Conservation (phyloP, 2,888 invertebrate species). For the Arrhopalites spinosus region DNA sequence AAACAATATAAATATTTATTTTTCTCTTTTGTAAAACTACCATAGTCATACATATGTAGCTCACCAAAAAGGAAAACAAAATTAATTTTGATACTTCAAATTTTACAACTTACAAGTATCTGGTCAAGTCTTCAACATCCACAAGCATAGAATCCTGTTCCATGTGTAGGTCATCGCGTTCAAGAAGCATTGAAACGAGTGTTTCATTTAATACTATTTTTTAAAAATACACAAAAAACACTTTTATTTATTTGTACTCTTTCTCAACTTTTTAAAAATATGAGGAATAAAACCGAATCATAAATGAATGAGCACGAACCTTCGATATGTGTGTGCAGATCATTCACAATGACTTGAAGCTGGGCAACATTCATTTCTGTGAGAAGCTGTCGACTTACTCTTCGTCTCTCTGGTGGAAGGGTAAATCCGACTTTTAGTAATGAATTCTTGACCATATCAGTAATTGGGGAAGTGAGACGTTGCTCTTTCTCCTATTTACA, state of each 20-base stretch:
- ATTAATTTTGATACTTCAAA: neutral
- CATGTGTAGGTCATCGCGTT: slow-evolving; percentile 95
- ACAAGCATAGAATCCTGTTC: slow-evolving; percentile 97
- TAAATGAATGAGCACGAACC: slow-evolving; percentile 58
- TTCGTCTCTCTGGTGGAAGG: slow-evolving; percentile 79
- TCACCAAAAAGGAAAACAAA: neutral
- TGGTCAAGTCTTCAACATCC: slow-evolving; percentile 92
- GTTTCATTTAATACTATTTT: slow-evolving; percentile 78
- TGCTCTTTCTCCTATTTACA: slow-evolving; percentile 43
- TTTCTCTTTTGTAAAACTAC: no score
- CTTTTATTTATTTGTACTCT: neutral
- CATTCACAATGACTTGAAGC: slow-evolving; percentile 91
- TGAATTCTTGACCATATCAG: slow-evolving; percentile 81
- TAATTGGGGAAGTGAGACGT: slow-evolving; percentile 67
- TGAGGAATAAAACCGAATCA: neutral
- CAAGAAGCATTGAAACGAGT: slow-evolving; percentile 85
- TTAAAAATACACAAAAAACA: neutral
- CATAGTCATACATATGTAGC: no score
- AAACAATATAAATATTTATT: neutral
- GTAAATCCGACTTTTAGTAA: slow-evolving; percentile 76
- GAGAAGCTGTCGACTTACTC: slow-evolving; percentile 81
- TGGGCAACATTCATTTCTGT: slow-evolving; percentile 94
- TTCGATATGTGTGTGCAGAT: slow-evolving; percentile 91
- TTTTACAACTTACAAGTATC: slow-evolving; percentile 74
- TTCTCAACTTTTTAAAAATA: no score